Evolutionary conservation across 2,113 vertebrate species (phyloP), one percentile per base, ranked within the genome.

Genomic region (Synodontis membranacea): DNA sequence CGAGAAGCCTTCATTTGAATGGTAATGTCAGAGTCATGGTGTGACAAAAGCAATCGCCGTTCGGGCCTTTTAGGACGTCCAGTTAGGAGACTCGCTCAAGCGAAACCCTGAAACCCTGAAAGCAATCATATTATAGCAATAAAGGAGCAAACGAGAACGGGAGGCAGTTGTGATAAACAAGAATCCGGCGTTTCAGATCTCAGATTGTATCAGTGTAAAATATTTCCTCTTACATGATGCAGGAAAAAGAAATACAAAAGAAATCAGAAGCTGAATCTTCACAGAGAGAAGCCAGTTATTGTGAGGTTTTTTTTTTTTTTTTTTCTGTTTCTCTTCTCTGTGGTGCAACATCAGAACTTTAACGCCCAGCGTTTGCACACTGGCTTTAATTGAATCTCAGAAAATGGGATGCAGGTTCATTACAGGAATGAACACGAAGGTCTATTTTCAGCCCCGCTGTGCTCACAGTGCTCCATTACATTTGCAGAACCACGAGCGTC

Each of bases 1-100:
- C 66, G 52, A 80, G 48, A 79, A 21, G 50, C 74, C 82, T 83
- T 62, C 56, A 58, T 88, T 84, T 86, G 76, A 86, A 89, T 84
- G 64, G 81, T 88, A 86, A 88, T 76, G 82, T 48, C 54, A n/a
- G 21, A 34, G 82, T 81, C 81, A 75, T 44, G 46, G 85, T 31
- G 23, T 68, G 85, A 84, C 88, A 34, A 86, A 84, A 81, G 70
- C 75, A 64, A 74, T 86, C 80, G 54, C 31, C n/a, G 84, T 44
- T 78, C 80, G n/a, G n/a, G 82, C 76, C 68, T 54, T 84, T 84
- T 58, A 86, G 80, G 82, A 42, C 23, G n/a, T 74, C 58, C 56
- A 25, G 85, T 84, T 86, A 76, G 48, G 68, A 86, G 39, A 58
- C 76, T 68, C 76, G 34, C 64, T 86, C 82, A 60, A 82, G 85